Conservation (phyloP, 2,888 invertebrate genomes). For the Monoplex corrugatus region DNA sequence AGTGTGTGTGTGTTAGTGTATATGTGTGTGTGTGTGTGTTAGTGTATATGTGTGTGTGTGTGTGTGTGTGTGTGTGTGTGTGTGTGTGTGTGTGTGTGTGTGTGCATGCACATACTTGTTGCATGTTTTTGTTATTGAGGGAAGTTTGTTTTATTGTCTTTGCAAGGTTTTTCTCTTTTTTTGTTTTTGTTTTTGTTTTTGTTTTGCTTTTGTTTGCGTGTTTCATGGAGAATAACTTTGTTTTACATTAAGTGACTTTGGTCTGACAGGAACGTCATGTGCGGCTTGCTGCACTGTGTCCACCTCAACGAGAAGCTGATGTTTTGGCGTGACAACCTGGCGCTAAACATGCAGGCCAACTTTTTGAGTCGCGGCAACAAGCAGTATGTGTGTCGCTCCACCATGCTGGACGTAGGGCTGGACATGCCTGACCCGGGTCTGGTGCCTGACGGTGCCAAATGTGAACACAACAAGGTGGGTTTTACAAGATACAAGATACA, state of each 20-base stretch:
- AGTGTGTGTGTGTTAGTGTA: neutral
- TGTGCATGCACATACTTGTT: too few relatives aligned
- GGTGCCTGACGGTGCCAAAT: slow-evolving; percentile 96
- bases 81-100: too few relatives aligned
- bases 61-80: too few relatives aligned
- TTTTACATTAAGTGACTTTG: neutral
- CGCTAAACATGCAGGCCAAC: slow-evolving; percentile 75
- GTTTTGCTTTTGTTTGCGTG: neutral
- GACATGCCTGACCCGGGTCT: slow-evolving; percentile 96
- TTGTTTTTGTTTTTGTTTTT: neutral
- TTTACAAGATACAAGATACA: too few relatives aligned
- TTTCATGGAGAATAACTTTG: too few relatives aligned
- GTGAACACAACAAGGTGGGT: slow-evolving; percentile 90
- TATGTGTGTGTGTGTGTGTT: too few relatives aligned
- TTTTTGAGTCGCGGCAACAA: slow-evolving; percentile 71
- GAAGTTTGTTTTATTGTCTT: too few relatives aligned
- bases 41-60: too few relatives aligned
- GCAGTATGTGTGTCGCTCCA: slow-evolving; percentile 90
- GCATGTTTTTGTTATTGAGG: too few relatives aligned
- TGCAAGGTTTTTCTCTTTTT: slow-evolving; percentile 21
- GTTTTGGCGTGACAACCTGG: slow-evolving; percentile 80
- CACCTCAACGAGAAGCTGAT: slow-evolving; percentile 93
- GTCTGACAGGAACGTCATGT: slow-evolving; percentile 86
- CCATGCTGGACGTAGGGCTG: slow-evolving; percentile 94
- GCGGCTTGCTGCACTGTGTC: slow-evolving; percentile 97